Conservation (phyloP, 2,888 invertebrate genomes). For the Catonia carolina region DNA sequence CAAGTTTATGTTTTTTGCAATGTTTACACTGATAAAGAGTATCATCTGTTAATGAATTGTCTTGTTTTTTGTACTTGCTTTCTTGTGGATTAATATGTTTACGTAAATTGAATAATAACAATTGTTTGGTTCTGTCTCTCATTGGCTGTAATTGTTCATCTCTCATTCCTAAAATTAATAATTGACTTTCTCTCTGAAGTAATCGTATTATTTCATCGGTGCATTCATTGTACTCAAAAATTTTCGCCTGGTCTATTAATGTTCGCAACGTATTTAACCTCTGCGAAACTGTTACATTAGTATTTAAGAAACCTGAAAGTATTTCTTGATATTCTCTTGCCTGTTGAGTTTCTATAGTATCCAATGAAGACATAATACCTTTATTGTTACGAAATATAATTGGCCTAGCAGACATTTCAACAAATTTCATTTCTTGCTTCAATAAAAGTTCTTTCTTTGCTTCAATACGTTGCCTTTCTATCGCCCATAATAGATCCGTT, state of each 20-base stretch:
- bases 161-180: slow-evolving; percentile 57
- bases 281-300: slow-evolving; percentile 53
- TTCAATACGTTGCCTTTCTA: slow-evolving; percentile 59
- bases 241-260: slow-evolving; percentile 49
- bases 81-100: slow-evolving; percentile 53
- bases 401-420: slow-evolving; percentile 63
- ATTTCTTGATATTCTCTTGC: slow-evolving; percentile 67
- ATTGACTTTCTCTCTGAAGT: slow-evolving; percentile 63
- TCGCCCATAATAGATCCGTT: slow-evolving; percentile 58
- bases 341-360: slow-evolving; percentile 71
- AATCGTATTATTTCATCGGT: slow-evolving; percentile 55
- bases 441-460: slow-evolving; percentile 42
- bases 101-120: slow-evolving; percentile 49
- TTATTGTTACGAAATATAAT: slow-evolving; percentile 69
- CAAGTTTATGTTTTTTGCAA: slow-evolving; percentile 59
- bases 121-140: slow-evolving; percentile 55
- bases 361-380: slow-evolving; percentile 65
- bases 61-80: slow-evolving; percentile 45
- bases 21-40: slow-evolving; percentile 50
- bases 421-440: slow-evolving; percentile 41
- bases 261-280: slow-evolving; percentile 63
- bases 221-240: slow-evolving; percentile 48
- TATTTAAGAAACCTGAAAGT: slow-evolving; percentile 44
- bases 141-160: slow-evolving; percentile 55
- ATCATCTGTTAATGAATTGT: slow-evolving; percentile 40